Conservation (phyloP, 2,888 invertebrate species). For the Lobophora halterata region DNA sequence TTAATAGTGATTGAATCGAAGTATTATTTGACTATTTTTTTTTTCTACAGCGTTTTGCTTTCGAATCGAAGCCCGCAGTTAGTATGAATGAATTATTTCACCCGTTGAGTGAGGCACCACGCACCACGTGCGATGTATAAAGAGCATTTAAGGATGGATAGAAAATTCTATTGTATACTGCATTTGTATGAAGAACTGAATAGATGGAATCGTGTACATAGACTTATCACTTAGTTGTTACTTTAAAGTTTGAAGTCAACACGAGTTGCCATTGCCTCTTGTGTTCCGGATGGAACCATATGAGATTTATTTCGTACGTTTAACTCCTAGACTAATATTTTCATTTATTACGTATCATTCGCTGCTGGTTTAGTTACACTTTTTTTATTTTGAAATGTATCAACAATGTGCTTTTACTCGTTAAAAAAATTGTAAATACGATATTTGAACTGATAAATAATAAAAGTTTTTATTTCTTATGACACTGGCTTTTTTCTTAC, state of each 20-base stretch:
- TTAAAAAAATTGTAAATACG: constrained; percentile 80
- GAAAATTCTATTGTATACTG: constrained; percentile 55
- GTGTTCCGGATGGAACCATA: constrained; percentile 41
- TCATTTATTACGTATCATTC: constrained; percentile 58
- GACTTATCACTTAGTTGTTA: constrained; percentile 29
- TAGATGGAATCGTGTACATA: constrained; percentile 46
- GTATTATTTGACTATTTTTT: too few species aligned
- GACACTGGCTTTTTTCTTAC: constrained; percentile 45
- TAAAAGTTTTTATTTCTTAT: constrained; percentile 80
- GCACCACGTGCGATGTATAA: constrained; percentile 37
- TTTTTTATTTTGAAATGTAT: constrained; percentile 62
- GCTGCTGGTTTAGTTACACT: constrained; percentile 55
- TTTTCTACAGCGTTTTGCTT: constrained; percentile 23
- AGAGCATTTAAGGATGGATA: constrained; percentile 61
- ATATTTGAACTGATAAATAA: constrained; percentile 83
- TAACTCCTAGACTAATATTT: constrained; percentile 53
- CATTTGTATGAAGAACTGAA: constrained; percentile 46
- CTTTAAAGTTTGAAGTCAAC: constrained; percentile 49
- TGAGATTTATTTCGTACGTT: constrained; percentile 61
- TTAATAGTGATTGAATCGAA: too few species aligned
- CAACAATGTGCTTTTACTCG: constrained; percentile 79
- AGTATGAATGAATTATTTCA: constrained; percentile 47
- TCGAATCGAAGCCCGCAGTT: constrained; percentile 22
- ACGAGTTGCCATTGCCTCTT: constrained; percentile 61
- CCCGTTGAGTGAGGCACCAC: constrained; percentile 77